Conservation (phyloP, 1,140 invertebrate genomes). For the Saccostrea cuccullata region DNA sequence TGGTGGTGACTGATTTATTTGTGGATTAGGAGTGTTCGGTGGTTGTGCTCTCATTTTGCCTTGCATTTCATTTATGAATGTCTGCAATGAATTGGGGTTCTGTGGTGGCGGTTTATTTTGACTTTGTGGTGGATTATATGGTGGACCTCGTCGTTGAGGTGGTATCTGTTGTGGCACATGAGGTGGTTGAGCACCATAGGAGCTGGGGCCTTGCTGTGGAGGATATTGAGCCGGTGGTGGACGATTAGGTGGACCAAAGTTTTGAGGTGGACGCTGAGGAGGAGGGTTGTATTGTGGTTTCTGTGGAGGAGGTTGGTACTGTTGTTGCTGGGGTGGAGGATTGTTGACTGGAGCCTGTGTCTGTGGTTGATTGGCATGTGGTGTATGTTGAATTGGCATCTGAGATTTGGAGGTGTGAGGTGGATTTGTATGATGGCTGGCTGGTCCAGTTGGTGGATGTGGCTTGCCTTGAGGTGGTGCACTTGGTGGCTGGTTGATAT, state of each 20-base stretch:
- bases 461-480: not conserved
- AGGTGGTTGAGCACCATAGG: not conserved
- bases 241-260: not conserved
- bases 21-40: not conserved
- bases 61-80: conserved; percentile 6
- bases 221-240: not conserved
- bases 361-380: conserved; percentile 7
- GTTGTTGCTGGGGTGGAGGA: not conserved
- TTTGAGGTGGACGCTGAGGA: not conserved
- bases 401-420: not conserved
- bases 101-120: conserved; percentile 9
- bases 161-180: not conserved
- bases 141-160: not conserved
- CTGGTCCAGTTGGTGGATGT: not conserved
- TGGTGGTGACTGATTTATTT: not conserved
- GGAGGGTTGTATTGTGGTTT: not conserved
- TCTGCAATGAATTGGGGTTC: not conserved
- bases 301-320: conserved; percentile 19
- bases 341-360: not conserved
- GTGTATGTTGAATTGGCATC: not conserved
- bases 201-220: not conserved
- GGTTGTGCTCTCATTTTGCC: not conserved
- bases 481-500: conserved; percentile 14
- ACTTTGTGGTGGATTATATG: conserved; percentile 7
- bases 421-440: not conserved